Base-by-base conservation (phyloP, 2,797 vertebrate genomes). In the Betta splendens region DNA sequence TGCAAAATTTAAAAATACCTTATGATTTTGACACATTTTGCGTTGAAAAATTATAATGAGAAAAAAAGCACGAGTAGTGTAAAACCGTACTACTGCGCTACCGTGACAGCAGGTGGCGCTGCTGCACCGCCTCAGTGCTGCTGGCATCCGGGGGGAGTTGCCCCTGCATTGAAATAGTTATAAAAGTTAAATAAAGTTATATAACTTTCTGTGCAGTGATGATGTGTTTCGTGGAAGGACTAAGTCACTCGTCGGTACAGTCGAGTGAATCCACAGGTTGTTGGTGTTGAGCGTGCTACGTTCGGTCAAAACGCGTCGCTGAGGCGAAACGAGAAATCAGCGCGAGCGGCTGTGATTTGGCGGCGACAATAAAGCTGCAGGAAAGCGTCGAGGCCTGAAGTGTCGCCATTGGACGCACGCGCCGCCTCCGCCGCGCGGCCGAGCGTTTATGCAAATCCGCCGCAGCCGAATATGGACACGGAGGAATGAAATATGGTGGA, bases 401-500 rank as follows among this genome's bases (percentile, higher is more conserved):
- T 57, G 10, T 31, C 63, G 68, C 68, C 17, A 92, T 92, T 91
- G 90, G 90, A 59, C 81, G 5, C 55, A 29, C 65, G 3, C 11
- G 57, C 67, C 62, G 36, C 43, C 56, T 63, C 67, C 9, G 69
- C 62, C 77, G 58, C 67, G 74, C 85, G 87, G 87, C 68, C 54
- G 56, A 77, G 62, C 32, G 46, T 72, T 87, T 91, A 93, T 92
- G 92, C 88, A 91, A 93, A 93, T 92, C 2, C 6, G 16, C 84
- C 64, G 29, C 48, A 43, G 54, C 92, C 89, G 83, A 92, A 92
- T 91, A 92, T 92, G 92, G 92, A 89, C 84, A 83, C 80, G 85
- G 83, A 87, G 91, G 92, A 92, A 91, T 91, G 90, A 93, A 92
- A 86, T 79, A 91, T 93, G 92, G 88, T 87, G 89, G 92, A 82